phyloP scores from a whole-genome alignment of 2,888 invertebrate genomes.

The Schizaphis graminum region DNA sequence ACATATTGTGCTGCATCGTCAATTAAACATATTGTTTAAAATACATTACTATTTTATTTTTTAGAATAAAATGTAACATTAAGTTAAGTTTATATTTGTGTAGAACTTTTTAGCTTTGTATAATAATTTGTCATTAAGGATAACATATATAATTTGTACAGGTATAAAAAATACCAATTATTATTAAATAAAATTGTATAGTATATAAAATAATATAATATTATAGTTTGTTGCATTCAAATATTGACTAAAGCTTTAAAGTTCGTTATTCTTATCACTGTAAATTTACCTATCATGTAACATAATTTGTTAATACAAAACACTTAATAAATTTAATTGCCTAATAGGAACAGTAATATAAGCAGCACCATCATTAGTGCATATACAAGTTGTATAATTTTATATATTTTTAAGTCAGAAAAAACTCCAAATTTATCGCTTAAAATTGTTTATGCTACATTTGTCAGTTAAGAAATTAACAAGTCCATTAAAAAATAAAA shows the following conservation, averaged over 20 bases:
- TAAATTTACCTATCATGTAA: neutral
- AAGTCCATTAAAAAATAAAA: too few relatives aligned
- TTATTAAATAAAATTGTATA: neutral
- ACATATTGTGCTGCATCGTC: slow-evolving; percentile 43
- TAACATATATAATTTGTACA: neutral
- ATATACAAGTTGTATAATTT: too few relatives aligned
- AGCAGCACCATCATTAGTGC: neutral
- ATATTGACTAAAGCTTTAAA: neutral
- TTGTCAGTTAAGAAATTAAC: too few relatives aligned
- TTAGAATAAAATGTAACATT: neutral
- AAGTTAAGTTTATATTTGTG: neutral
- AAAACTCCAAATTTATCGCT: too few relatives aligned
- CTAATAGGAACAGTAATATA: neutral
- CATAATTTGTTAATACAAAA: neutral
- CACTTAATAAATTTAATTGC: neutral
- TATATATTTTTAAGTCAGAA: too few relatives aligned
- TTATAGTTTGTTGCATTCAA: neutral
- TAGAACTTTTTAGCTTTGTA: neutral
- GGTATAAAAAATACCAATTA: neutral
- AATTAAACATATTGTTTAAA: neutral
- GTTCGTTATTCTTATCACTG: neutral
- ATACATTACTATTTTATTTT: neutral
- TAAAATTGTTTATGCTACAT: too few relatives aligned
- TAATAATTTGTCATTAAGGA: neutral
- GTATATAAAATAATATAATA: neutral